Evolutionary conservation across 1,140 invertebrate genomes (phyloP).

Genomic region (Heliconius himera): DNA sequence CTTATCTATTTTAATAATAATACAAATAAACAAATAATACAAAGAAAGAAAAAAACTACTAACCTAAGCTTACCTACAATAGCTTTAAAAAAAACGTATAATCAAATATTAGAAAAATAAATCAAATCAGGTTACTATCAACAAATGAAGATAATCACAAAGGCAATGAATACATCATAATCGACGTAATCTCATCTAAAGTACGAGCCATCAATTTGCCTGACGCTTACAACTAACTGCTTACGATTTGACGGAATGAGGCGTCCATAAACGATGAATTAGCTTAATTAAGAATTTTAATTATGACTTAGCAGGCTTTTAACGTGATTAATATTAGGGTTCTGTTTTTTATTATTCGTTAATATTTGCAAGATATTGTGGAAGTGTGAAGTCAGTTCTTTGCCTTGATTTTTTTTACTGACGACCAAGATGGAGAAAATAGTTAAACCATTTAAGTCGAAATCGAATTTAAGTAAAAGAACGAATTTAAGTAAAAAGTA

Average conservation of each 20-base stretch:
- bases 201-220: slow-evolving; percentile 18
- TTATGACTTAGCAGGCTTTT: background rate
- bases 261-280: slow-evolving; percentile 13
- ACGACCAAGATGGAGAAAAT: too few species aligned
- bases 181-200: slow-evolving; percentile 22
- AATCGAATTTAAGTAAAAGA: too few species aligned
- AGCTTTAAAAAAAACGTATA: background rate
- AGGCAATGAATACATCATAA: slow-evolving; percentile 20
- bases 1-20: too few species aligned
- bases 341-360: background rate
- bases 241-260: slow-evolving; percentile 9
- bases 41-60: too few species aligned
- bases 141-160: background rate
- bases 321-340: background rate
- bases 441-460: too few species aligned
- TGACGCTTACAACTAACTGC: slow-evolving; percentile 20
- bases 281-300: slow-evolving; percentile 15
- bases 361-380: background rate
- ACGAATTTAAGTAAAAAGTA: too few species aligned
- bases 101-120: background rate
- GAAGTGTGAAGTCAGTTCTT: background rate
- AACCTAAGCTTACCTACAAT: too few species aligned
- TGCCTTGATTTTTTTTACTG: too few species aligned
- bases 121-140: background rate
- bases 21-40: too few species aligned